Percentiles rank a stretch among this genome's conserved stretches.
Evolutionary conservation across 2,113 vertebrate genomes (phyloP).

Genomic region (Irena cyanogastra): DNA sequence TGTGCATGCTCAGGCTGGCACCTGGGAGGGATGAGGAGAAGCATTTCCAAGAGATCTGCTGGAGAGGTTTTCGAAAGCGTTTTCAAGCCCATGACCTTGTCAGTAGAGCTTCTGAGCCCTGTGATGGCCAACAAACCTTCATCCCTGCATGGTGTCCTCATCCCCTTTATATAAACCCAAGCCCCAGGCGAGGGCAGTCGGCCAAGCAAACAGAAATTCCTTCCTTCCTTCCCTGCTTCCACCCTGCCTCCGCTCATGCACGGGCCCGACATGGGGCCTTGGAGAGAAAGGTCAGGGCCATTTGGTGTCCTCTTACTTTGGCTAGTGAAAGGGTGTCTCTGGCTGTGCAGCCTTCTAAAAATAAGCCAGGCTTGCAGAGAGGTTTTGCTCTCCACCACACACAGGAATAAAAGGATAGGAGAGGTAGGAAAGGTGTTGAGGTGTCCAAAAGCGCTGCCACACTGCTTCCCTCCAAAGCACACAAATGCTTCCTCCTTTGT

Average conservation of each 20-base stretch:
- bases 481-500: not conserved
- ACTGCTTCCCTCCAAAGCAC: not conserved
- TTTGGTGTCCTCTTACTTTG: slow-evolving; percentile 59
- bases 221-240: slow-evolving; percentile 22
- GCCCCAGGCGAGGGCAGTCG: not conserved
- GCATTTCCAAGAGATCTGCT: not conserved
- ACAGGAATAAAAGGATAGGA: not conserved
- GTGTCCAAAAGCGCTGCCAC: not conserved
- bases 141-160: not conserved
- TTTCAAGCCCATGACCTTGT: not conserved
- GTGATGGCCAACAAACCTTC: not conserved
- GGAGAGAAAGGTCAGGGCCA: slow-evolving; percentile 58
- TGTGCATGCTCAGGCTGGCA: not conserved
- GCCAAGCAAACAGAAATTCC: slow-evolving; percentile 23
- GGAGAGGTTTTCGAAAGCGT: not conserved
- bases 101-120: not conserved
- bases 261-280: not conserved
- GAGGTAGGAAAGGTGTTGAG: not conserved
- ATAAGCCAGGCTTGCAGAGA: not conserved
- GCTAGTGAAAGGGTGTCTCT: slow-evolving; percentile 27
- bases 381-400: not conserved
- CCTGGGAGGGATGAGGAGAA: not conserved
- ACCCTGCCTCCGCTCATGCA: not conserved
- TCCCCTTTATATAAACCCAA: slow-evolving; percentile 31
- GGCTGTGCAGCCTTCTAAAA: slow-evolving; percentile 56